A percentile compares a stretch with the other conserved stretches of the same genome.
Evolutionary conservation across 2,113 vertebrate species (phyloP).

Genomic region (Monopterus albus): DNA sequence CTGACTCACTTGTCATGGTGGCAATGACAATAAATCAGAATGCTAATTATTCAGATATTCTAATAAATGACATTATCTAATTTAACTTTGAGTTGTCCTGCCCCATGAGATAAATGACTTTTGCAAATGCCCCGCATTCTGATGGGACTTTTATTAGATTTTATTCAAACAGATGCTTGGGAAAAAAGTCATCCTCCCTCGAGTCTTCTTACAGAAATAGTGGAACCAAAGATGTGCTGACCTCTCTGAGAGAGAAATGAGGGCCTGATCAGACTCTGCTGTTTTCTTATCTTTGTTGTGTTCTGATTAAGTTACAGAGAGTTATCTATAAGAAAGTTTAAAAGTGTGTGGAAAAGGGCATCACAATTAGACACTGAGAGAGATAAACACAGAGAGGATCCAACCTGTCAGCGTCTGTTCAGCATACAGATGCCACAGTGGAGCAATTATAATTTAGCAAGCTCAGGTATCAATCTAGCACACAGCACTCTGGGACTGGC

Average conservation of each 20-base stretch:
- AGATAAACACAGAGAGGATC: constrained; percentile 22
- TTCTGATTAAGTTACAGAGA: background rate
- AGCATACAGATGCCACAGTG: constrained; percentile 53
- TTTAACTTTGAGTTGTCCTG: constrained; percentile 33
- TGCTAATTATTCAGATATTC: constrained; percentile 22
- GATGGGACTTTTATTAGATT: constrained; percentile 44
- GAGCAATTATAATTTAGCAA: constrained; percentile 72
- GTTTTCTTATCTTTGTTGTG: constrained; percentile 5
- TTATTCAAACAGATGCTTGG: constrained; percentile 7
- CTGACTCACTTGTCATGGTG: constrained; percentile 30
- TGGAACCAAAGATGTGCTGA: constrained; percentile 22
- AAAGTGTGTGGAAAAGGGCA: constrained; percentile 4
- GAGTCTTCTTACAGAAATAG: constrained; percentile 31
- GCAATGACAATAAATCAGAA: constrained; percentile 28
- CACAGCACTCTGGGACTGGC: constrained; percentile 63
- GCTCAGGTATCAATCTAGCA: constrained; percentile 71
- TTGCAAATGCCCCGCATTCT: constrained; percentile 34
- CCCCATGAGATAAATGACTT: constrained; percentile 31
- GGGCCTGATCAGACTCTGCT: constrained; percentile 11
- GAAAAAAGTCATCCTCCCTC: constrained; percentile 23
- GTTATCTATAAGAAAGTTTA: background rate
- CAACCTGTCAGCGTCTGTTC: constrained; percentile 50
- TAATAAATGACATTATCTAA: constrained; percentile 48
- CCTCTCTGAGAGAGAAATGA: background rate
- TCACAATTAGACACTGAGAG: constrained; percentile 35